phyloP scores from a whole-genome alignment of 92 coral and sea anemone genomes.

The Epizoanthus stellaris region DNA sequence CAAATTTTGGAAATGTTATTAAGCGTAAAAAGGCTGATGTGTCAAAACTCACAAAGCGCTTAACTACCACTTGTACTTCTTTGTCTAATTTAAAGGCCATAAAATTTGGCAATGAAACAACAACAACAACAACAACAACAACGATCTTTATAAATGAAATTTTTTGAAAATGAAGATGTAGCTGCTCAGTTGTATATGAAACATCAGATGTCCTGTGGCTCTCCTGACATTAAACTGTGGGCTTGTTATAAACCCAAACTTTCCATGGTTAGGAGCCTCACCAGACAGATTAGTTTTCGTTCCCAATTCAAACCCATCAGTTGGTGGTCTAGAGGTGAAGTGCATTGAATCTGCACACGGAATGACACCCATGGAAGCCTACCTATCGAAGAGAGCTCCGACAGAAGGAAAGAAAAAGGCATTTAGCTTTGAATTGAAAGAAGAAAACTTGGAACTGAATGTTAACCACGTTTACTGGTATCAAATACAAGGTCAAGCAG shows the following conservation, averaged over 20 bases:
- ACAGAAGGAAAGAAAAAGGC: constrained; percentile 36
- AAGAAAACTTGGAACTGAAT: constrained; percentile 41
- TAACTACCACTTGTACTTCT: constrained; percentile 54
- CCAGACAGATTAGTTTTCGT: constrained; percentile 54
- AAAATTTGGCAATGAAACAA: constrained; percentile 33
- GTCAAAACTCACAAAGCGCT: constrained; percentile 35
- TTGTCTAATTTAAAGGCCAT: constrained; percentile 45
- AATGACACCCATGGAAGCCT: constrained; percentile 50
- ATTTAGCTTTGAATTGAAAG: constrained; percentile 40
- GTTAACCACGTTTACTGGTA: constrained; percentile 46
- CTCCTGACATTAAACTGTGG: constrained; percentile 55
- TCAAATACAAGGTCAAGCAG: constrained; percentile 47
- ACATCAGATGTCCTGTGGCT: constrained; percentile 44
- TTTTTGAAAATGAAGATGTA: constrained; percentile 41
- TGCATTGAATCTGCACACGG: constrained; percentile 47
- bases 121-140: no score
- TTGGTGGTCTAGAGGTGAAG: constrained; percentile 49
- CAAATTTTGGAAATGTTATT: constrained; percentile 44
- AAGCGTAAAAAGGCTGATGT: constrained; percentile 46
- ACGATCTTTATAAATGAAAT: no score
- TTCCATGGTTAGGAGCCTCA: constrained; percentile 49
- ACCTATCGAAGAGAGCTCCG: constrained; percentile 23
- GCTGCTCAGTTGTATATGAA: constrained; percentile 34
- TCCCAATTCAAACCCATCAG: constrained; percentile 38
- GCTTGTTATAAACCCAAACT: constrained; percentile 40